Evolutionary conservation across 2,797 vertebrate genomes (phyloP).

Genomic region (Sciurus carolinensis): DNA sequence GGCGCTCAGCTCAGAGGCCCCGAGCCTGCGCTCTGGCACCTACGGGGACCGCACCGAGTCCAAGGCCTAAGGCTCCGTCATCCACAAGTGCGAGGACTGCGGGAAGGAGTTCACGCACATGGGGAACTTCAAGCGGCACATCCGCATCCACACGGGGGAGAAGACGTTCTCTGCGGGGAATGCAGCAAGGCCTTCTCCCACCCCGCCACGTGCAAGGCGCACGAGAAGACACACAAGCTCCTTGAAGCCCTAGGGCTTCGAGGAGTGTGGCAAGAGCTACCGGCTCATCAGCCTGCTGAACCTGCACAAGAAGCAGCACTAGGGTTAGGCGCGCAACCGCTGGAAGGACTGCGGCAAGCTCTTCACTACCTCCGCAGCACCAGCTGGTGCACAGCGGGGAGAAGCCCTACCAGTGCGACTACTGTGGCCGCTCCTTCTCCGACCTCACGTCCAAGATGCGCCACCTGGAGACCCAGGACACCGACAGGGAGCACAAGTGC

Average conservation of each 20-base stretch:
- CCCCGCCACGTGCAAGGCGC: slow-evolving; percentile 98
- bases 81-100: slow-evolving; percentile 98
- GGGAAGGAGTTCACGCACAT: slow-evolving; percentile 99
- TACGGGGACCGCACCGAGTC: slow-evolving; percentile 95
- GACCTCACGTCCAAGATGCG: slow-evolving; percentile 99
- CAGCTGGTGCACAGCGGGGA: slow-evolving; percentile 98
- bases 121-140: slow-evolving; percentile 98
- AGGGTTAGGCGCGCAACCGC: slow-evolving; percentile 96
- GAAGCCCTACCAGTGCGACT: slow-evolving; percentile 98
- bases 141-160: slow-evolving; percentile 98
- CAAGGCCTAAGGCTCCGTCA: slow-evolving; percentile 96
- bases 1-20: slow-evolving; percentile 83
- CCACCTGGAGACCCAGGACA: slow-evolving; percentile 98
- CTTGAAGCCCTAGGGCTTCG: slow-evolving; percentile 96
- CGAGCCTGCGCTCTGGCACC: slow-evolving; percentile 89
- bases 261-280: slow-evolving; percentile 98
- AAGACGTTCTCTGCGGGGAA: slow-evolving; percentile 98
- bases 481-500: slow-evolving; percentile 97
- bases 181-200: slow-evolving; percentile 98
- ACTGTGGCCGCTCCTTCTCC: slow-evolving; percentile 96
- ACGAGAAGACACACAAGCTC: slow-evolving; percentile 99
- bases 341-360: slow-evolving; percentile 96
- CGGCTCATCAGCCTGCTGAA: slow-evolving; percentile 98
- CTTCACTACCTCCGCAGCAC: no score
- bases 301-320: slow-evolving; percentile 98